A percentile compares a stretch with the other conserved stretches of the same genome.
These are phyloP conservation scores for Drosophila monieri DNA, from an alignment of 2,888 invertebrate species.

Conservation along the genomic window DNA sequence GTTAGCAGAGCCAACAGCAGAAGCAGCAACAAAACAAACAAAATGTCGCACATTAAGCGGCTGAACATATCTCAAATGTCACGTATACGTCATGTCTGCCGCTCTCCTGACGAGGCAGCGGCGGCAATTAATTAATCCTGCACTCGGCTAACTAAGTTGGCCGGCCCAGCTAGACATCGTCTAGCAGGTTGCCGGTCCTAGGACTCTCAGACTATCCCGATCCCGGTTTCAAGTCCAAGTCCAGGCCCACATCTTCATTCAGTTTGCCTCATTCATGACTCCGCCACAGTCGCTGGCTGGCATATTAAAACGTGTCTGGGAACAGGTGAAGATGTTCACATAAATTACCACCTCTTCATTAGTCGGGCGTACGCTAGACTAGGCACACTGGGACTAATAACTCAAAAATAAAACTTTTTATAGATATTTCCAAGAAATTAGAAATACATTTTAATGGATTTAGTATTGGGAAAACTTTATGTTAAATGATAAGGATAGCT, in stretches of 20 bases:
- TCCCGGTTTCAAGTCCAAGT: slow-evolving; percentile 28
- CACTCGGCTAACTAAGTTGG: slow-evolving; percentile 50
- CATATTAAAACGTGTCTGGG: slow-evolving; percentile 75
- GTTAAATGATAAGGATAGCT: no score
- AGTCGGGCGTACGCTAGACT: slow-evolving; percentile 47
- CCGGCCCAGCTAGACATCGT: slow-evolving; percentile 46
- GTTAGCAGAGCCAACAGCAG: slow-evolving; percentile 36
- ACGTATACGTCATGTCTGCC: slow-evolving; percentile 75
- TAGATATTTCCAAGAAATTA: not conserved
- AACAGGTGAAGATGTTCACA: slow-evolving; percentile 74
- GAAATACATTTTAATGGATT: not conserved
- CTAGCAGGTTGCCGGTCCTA: slow-evolving; percentile 40
- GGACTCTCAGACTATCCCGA: not conserved
- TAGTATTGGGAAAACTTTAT: not conserved
- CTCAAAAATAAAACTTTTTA: not conserved
- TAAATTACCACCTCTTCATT: slow-evolving; percentile 81
- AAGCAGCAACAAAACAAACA: slow-evolving; percentile 63
- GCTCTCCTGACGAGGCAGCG: slow-evolving; percentile 40
- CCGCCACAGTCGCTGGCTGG: slow-evolving; percentile 38
- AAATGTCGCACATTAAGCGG: slow-evolving; percentile 77
- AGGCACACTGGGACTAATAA: slow-evolving; percentile 45
- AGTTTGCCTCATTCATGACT: slow-evolving; percentile 62
- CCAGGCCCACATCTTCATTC: slow-evolving; percentile 56
- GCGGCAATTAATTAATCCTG: slow-evolving; percentile 77
- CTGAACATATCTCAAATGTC: slow-evolving; percentile 74